Conservation (phyloP, 1,140 invertebrate species). For the Zaprionus lachaisei region DNA sequence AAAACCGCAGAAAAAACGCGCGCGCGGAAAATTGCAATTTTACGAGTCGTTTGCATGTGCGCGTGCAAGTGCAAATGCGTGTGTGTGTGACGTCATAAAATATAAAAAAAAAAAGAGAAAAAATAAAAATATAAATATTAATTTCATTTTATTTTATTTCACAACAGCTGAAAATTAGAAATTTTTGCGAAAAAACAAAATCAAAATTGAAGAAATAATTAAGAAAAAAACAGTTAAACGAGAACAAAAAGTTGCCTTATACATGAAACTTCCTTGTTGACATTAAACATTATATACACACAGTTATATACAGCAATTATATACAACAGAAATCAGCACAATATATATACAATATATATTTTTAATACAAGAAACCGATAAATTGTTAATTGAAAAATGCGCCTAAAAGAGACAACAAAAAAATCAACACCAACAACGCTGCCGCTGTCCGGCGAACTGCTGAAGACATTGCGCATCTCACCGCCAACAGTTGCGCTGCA, state of each 20-base stretch:
- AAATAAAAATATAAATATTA: neutral
- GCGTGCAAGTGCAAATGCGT: slow-evolving; percentile 19
- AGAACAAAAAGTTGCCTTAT: slow-evolving; percentile 69
- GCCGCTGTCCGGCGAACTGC: slow-evolving; percentile 58
- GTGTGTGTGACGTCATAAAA: slow-evolving; percentile 23
- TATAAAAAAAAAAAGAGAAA: neutral
- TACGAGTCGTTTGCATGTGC: slow-evolving; percentile 1
- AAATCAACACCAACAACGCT: slow-evolving; percentile 41
- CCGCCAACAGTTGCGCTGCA: slow-evolving; percentile 46
- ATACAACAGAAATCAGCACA: slow-evolving; percentile 27
- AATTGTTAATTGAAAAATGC: slow-evolving; percentile 36
- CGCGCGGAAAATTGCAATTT: neutral
- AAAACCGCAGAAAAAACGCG: slow-evolving; percentile 26
- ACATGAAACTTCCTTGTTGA: slow-evolving; percentile 79
- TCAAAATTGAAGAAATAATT: slow-evolving; percentile 12
- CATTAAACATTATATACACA: slow-evolving; percentile 57
- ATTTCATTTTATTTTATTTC: slow-evolving; percentile 1
- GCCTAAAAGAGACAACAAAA: slow-evolving; percentile 79
- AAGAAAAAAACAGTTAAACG: slow-evolving; percentile 18
- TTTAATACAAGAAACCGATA: slow-evolving; percentile 39
- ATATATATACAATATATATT: slow-evolving; percentile 60
- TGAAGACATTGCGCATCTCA: slow-evolving; percentile 55
- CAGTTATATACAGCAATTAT: slow-evolving; percentile 20
- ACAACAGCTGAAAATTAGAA: slow-evolving; percentile 23
- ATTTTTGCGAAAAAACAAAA: slow-evolving; percentile 20